These are phyloP conservation scores for Willowsia nigromaculata DNA, from an alignment of 2,888 invertebrate species.

Conservation along the genomic window DNA sequence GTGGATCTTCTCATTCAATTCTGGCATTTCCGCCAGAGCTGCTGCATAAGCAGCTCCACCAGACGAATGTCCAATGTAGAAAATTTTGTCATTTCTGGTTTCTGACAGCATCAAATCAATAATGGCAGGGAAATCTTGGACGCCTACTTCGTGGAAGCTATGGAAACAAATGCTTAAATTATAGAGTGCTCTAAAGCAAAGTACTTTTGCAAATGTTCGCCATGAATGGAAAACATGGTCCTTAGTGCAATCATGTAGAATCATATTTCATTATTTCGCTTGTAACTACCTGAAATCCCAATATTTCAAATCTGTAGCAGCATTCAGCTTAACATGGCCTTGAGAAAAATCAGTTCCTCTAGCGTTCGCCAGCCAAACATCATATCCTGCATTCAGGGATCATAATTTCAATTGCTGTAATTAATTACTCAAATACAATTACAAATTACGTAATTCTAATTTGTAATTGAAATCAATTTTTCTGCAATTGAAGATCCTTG, in stretches of 20 bases:
- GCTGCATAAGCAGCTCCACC: slow-evolving; percentile 4
- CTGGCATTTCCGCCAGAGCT: slow-evolving; percentile 39
- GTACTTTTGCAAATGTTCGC: no score
- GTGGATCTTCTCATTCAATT: slow-evolving; percentile 37
- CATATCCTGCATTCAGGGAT: slow-evolving; percentile 53
- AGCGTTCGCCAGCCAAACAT: slow-evolving; percentile 54
- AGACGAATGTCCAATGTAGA: slow-evolving; percentile 31
- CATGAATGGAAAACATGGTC: no score
- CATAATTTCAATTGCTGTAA: no score
- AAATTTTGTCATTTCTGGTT: slow-evolving; percentile 32
- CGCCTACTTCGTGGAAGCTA: slow-evolving; percentile 49
- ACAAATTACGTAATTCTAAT: no score
- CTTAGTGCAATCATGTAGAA: no score
- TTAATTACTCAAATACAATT: no score
- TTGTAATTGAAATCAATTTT: no score
- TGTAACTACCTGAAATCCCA: slow-evolving; percentile 52
- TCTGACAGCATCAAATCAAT: background rate
- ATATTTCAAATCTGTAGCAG: background rate
- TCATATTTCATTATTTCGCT: background rate
- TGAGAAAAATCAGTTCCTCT: slow-evolving; percentile 53
- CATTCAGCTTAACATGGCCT: background rate
- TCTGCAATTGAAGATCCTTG: no score
- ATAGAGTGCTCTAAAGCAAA: no score
- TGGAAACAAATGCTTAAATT: no score
- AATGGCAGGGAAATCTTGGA: slow-evolving; percentile 47